Evolutionary conservation across 2,888 invertebrate species (phyloP), one percentile per base, ranked within the genome.

Genomic region (Nesidiocoris tenuis): DNA sequence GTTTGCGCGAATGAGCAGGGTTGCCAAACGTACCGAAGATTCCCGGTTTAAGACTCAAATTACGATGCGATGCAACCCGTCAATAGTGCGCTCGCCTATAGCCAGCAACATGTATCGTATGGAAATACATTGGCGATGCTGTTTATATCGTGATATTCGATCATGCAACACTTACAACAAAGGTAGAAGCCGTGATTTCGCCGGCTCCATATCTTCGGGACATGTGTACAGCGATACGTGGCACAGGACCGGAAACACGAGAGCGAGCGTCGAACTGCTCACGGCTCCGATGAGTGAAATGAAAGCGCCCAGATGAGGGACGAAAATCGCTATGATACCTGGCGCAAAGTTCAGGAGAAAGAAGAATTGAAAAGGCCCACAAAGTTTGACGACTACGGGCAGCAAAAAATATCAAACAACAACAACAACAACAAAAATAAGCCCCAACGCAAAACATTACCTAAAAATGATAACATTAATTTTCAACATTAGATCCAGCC

Each of bases 271-370:
- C 2, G 95, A 91, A 80, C 94, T 93, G 82, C 95, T 94, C 0
- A 96, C 87, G 0, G 96, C 94, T 7, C 96, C 96, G 23, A 97
- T 93, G 77, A 96, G 84, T 0, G 96, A 95, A 80, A 96, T 96
- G 84, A 96, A 93, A 0, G 94, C 86, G 1, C 91, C 90, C 79
- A 96, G 85, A 80, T 93, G 88, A 0, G 96, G 96, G 74, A 97
- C 92, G 1, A 91, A 86, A 82, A 93, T 93, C 0, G 96, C 95
- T 79, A 95, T 84, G 12, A 89, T 84, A 85, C 95, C 95, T 95
- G 86, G 18, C 86, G 2, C 2, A 1, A 65, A n/a, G n/a, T n/a
- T n/a, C n/a, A n/a, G n/a, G 55, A 16, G 55, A 16, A 16, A 55
- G n/a, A 9, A 55, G n/a, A 55, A n/a, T n/a, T n/a, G n/a, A n/a